Base-by-base conservation (phyloP, 2,888 invertebrate species). In the Nomada ferruginata region DNA sequence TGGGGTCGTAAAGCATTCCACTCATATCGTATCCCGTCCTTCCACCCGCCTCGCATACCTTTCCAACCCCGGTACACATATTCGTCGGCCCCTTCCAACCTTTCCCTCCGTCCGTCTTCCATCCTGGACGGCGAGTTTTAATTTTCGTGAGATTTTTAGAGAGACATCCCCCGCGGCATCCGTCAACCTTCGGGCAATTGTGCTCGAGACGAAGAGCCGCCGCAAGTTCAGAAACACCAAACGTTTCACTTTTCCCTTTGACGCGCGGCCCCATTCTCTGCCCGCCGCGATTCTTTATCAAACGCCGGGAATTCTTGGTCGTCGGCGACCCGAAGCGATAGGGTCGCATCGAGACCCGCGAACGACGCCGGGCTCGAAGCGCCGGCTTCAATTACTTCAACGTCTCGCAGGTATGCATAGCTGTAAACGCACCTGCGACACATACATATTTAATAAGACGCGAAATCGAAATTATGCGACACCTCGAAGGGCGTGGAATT, bases 1-100 rank as follows among this genome's bases (percentile, higher is more conserved):
- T 91, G 90, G 87, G 90, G 86, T 90, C 91, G 87, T 91, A 90
- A 91, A 91, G 90, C 89, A 90, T 91, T 90, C 90, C 89, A 83
- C 91, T 90, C 88, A 90, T 91, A 91, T 91, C 89, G 85, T 85
- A 88, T 85, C 91, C 87, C 85, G 84, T 83, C 85, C 84, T 85
- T 82, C 76, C 79, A 83, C 85, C 82, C 81, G 66, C 47, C 63
- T 29, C 71, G 69, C 76, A 72, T 71, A 73, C 83, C 79, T 79
- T 63, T 29, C 47, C 65, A 57, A 11, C 65, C 52, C 53, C 72
- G 71, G 79, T 77, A 79, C 83, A 82, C 82, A 71, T 84, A 82
- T 84, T 86, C 84, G 55, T 74, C 71, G 81, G 60, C 82, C 64
- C 78, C 82, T 85, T 85, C 84, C 82, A 84, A 83, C 76, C 82